Evolutionary conservation across 2,888 invertebrate genomes (phyloP).

Genomic region (Hypsopygia costalis): DNA sequence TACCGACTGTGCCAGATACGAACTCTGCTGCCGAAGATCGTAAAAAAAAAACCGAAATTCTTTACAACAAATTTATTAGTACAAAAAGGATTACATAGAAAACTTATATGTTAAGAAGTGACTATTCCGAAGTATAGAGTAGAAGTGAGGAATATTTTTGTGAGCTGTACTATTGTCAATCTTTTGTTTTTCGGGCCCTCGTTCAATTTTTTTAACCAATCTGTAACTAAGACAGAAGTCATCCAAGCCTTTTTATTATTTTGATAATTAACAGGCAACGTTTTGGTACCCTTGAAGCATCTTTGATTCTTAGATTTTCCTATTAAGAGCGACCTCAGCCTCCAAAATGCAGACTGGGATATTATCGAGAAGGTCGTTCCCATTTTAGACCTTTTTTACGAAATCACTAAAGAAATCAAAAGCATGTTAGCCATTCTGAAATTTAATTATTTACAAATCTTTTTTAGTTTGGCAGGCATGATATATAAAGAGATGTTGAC

Average conservation of each 20-base stretch:
- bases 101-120: too few relatives aligned
- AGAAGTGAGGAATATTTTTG: slow-evolving; percentile 1
- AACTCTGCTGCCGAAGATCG: too few relatives aligned
- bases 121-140: too few relatives aligned
- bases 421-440: slow-evolving; percentile 11
- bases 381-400: slow-evolving; percentile 9
- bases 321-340: too few relatives aligned
- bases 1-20: too few relatives aligned
- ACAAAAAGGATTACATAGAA: too few relatives aligned
- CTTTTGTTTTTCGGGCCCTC: slow-evolving; percentile 12
- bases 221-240: slow-evolving; percentile 15
- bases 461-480: slow-evolving; percentile 6
- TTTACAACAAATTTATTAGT: too few relatives aligned
- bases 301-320: slow-evolving; percentile 13
- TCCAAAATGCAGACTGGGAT: too few relatives aligned
- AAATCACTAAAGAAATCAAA: slow-evolving; percentile 10
- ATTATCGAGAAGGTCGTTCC: slow-evolving; percentile 13
- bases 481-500: not conserved
- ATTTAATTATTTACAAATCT: slow-evolving; percentile 7
- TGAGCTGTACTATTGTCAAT: slow-evolving; percentile 22
- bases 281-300: slow-evolving; percentile 20
- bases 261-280: slow-evolving; percentile 19
- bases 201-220: slow-evolving; percentile 8
- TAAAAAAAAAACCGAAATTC: too few relatives aligned
- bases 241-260: slow-evolving; percentile 24